A percentile compares a stretch with the other conserved stretches of the same genome.
phyloP scores from a whole-genome alignment of 2,888 invertebrate genomes.

The Amphipoea lucens region DNA sequence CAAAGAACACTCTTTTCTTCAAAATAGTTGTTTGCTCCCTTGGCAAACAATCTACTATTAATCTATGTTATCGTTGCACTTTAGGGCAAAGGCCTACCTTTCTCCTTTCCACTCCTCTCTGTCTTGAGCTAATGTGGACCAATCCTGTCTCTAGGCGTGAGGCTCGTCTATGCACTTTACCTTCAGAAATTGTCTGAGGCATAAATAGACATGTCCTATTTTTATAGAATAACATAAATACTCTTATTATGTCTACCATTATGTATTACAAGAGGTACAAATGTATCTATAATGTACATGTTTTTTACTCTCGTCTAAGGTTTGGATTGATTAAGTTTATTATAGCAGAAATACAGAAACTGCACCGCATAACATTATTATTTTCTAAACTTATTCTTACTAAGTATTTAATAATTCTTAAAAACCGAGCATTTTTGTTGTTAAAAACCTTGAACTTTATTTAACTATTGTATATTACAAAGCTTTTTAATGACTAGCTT shows the following conservation, averaged over 20 bases:
- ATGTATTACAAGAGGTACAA: not conserved
- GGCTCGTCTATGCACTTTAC: not conserved
- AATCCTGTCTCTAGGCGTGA: not conserved
- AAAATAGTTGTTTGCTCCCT: no score
- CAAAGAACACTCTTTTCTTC: no score
- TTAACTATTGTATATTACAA: not conserved
- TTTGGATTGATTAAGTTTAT: not conserved
- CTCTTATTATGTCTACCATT: not conserved
- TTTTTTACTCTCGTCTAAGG: not conserved
- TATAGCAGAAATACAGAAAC: not conserved
- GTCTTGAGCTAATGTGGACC: not conserved
- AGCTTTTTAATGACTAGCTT: not conserved
- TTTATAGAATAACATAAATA: no score
- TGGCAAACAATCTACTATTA: not conserved
- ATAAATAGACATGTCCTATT: not conserved
- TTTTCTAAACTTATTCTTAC: not conserved
- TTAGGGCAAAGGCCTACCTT: rapidly evolving
- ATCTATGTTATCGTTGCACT: not conserved
- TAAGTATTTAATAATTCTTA: no score
- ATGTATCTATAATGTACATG: no score
- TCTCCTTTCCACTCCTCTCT: not conserved
- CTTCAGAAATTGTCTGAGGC: not conserved
- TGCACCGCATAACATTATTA: not conserved
- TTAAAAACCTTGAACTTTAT: not conserved
- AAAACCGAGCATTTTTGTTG: not conserved